Evolutionary conservation across 2,797 vertebrate genomes (phyloP).

Genomic region (Xyrichtys novacula): DNA sequence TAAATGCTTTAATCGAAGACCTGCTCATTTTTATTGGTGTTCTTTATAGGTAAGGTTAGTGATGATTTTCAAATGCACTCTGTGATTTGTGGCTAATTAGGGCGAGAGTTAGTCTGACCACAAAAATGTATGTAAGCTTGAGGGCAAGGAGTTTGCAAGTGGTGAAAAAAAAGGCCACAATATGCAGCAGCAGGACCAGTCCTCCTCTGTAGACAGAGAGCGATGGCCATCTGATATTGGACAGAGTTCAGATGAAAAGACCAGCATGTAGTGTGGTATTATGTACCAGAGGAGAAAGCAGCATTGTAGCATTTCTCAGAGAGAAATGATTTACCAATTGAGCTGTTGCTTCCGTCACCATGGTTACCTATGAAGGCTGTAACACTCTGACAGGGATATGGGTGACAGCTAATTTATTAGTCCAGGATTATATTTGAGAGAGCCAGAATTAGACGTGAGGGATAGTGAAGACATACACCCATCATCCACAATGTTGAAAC

Average conservation of each 20-base stretch:
- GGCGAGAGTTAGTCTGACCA: slow-evolving; percentile 63
- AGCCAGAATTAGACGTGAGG: slow-evolving; percentile 36
- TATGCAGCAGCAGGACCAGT: slow-evolving; percentile 20
- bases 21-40: slow-evolving; percentile 79
- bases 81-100: slow-evolving; percentile 78
- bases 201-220: slow-evolving; percentile 16
- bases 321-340: slow-evolving; percentile 59
- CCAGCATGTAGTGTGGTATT: slow-evolving; percentile 43
- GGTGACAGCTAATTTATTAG: slow-evolving; percentile 60
- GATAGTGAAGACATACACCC: slow-evolving; percentile 30
- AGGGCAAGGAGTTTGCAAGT: slow-evolving; percentile 23
- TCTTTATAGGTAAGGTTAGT: slow-evolving; percentile 78
- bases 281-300: slow-evolving; percentile 37
- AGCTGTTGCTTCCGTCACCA: slow-evolving; percentile 59
- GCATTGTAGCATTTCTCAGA: slow-evolving; percentile 54
- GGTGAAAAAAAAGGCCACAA: slow-evolving; percentile 49
- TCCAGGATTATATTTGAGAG: slow-evolving; percentile 44
- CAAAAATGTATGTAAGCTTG: slow-evolving; percentile 58
- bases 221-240: slow-evolving; percentile 4
- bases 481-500: neutral
- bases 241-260: slow-evolving; percentile 52
- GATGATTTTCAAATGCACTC: slow-evolving; percentile 80
- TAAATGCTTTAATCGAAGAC: slow-evolving; percentile 74
- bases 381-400: slow-evolving; percentile 50
- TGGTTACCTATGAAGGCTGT: slow-evolving; percentile 63